These are phyloP conservation scores for Crepidodera aurea DNA, from an alignment of 2,888 invertebrate genomes.

Conservation along the genomic window DNA sequence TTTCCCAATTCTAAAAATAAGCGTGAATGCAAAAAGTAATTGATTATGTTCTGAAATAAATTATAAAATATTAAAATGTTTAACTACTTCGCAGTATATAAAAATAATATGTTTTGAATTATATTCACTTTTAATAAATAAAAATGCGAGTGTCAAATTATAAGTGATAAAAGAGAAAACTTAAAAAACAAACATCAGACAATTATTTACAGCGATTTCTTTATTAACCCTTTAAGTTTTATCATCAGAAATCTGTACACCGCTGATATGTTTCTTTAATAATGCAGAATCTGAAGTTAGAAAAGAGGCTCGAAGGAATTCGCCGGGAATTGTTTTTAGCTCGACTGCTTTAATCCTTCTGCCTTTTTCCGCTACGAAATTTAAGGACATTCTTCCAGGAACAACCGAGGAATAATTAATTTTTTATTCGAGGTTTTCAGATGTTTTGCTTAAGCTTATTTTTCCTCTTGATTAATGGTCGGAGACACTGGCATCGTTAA, in stretches of 20 bases:
- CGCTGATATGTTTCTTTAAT: too few species aligned
- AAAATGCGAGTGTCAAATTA: too few species aligned
- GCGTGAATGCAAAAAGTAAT: not conserved
- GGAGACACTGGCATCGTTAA: constrained; percentile 14
- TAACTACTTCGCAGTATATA: not conserved
- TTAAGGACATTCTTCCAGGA: constrained; percentile 5
- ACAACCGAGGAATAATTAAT: constrained; percentile 15
- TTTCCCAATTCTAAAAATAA: not conserved
- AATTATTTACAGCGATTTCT: too few species aligned
- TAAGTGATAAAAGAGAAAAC: too few species aligned
- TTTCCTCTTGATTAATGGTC: constrained; percentile 9
- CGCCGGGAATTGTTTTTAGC: not conserved
- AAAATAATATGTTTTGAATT: too few species aligned
- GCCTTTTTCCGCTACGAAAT: constrained; percentile 8
- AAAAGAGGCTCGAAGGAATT: not conserved
- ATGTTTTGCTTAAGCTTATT: constrained; percentile 14
- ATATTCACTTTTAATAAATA: too few species aligned
- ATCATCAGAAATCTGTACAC: too few species aligned
- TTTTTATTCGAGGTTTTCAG: constrained; percentile 7
- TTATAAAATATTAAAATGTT: constrained; percentile 2
- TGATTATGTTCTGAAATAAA: not conserved
- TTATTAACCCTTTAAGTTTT: too few species aligned
- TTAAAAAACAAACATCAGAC: too few species aligned
- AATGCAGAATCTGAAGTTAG: constrained; percentile 2
- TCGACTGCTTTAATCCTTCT: constrained; percentile 11